Evolutionary conservation across 2,113 vertebrate species (phyloP).

Genomic region (Lepus americanus): DNA sequence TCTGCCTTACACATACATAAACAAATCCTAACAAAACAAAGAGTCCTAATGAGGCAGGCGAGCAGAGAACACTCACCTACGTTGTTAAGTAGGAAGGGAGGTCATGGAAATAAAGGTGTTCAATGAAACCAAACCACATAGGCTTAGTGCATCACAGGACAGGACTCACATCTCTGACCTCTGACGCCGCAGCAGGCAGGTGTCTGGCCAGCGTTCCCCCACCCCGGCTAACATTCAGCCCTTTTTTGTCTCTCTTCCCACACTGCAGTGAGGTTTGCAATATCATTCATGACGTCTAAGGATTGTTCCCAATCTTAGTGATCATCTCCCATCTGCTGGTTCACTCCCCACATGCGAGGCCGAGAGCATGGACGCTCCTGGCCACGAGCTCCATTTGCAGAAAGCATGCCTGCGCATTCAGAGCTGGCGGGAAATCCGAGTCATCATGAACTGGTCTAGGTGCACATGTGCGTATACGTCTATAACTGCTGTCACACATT

Average conservation of each 20-base stretch:
- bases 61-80: background rate
- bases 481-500: background rate
- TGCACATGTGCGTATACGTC: background rate
- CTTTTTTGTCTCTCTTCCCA: background rate
- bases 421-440: background rate
- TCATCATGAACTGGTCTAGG: background rate
- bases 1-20: no score
- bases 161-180: background rate
- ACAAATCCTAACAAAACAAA: no score
- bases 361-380: background rate
- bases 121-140: background rate
- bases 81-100: background rate
- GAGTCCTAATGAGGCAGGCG: no score
- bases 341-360: background rate
- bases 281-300: background rate
- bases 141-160: background rate
- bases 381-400: background rate
- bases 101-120: background rate
- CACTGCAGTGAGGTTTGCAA: background rate
- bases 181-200: background rate
- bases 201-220: background rate
- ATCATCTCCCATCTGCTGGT: no score
- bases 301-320: background rate
- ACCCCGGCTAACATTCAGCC: background rate
- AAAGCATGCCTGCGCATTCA: background rate